Conservation (phyloP, 2,888 invertebrate genomes). For the Muschampia plurimacula region DNA sequence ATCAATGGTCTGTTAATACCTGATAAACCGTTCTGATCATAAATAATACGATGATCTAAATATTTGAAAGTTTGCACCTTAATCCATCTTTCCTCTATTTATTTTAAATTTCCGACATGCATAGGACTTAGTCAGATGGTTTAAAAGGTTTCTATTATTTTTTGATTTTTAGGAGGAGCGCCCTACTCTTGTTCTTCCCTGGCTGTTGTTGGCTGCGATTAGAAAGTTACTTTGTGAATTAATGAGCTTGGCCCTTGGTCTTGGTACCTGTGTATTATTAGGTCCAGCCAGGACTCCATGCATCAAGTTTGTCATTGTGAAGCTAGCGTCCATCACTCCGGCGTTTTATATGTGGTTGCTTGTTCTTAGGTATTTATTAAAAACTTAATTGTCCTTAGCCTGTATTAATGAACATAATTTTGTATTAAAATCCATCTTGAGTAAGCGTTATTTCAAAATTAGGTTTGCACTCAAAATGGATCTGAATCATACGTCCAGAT, state of each 20-base stretch:
- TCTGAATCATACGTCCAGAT: no score
- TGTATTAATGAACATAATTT: no score
- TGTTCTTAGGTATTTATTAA: slow-evolving; percentile 66
- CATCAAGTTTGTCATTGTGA: slow-evolving; percentile 78
- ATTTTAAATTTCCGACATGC: no score
- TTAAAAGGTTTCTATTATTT: neutral
- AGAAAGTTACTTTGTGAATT: slow-evolving; percentile 77
- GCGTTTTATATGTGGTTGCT: slow-evolving; percentile 83
- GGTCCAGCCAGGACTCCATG: slow-evolving; percentile 77
- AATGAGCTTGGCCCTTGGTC: slow-evolving; percentile 73
- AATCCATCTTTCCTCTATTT: no score
- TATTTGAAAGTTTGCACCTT: no score
- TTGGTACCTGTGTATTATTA: slow-evolving; percentile 77
- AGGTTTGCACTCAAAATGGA: no score
- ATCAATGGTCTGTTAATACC: no score
- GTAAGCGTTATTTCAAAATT: no score
- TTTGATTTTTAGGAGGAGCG: slow-evolving; percentile 75
- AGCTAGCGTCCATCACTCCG: slow-evolving; percentile 74
- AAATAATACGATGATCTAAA: no score
- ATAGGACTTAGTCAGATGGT: no score
- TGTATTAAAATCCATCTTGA: no score
- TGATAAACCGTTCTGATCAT: no score
- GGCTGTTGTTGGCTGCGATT: slow-evolving; percentile 80
- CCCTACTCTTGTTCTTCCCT: slow-evolving; percentile 79
- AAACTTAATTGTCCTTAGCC: neutral